phyloP scores from a whole-genome alignment of 2,113 vertebrate genomes.

The Opisthocomus hoazin region DNA sequence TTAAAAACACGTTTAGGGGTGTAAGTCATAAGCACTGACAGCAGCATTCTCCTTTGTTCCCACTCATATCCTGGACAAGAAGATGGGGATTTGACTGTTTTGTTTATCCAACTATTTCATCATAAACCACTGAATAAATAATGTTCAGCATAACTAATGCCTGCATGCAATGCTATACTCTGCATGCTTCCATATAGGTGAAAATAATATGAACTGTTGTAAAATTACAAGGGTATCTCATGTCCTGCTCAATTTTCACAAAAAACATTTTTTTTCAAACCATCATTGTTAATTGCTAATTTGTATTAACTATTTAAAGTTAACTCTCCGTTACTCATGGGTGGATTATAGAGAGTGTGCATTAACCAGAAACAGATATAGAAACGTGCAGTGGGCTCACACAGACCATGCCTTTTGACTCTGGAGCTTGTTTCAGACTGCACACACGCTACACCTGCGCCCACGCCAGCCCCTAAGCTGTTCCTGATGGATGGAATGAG shows the following conservation, averaged over 20 bases:
- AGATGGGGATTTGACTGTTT: not conserved
- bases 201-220: not conserved
- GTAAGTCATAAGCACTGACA: not conserved
- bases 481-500: not conserved
- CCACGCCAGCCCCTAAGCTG: not conserved
- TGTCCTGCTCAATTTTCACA: not conserved
- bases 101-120: slow-evolving; percentile 9
- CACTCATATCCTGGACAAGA: not conserved
- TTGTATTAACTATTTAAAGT: not conserved
- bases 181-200: not conserved
- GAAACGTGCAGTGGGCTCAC: not conserved
- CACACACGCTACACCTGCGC: not conserved
- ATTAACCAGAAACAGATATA: not conserved
- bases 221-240: not conserved
- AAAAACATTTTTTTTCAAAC: not conserved
- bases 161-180: not conserved
- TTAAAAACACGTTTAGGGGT: not conserved
- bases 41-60: not conserved
- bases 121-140: not conserved
- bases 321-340: not conserved
- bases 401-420: accelerated
- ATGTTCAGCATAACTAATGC: not conserved
- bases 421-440: not conserved
- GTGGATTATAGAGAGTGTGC: not conserved
- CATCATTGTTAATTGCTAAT: not conserved